Evolutionary conservation across 53 echinoderm and acorn worm species (phyloP).

Genomic region (Temnopleurus reevesii): DNA sequence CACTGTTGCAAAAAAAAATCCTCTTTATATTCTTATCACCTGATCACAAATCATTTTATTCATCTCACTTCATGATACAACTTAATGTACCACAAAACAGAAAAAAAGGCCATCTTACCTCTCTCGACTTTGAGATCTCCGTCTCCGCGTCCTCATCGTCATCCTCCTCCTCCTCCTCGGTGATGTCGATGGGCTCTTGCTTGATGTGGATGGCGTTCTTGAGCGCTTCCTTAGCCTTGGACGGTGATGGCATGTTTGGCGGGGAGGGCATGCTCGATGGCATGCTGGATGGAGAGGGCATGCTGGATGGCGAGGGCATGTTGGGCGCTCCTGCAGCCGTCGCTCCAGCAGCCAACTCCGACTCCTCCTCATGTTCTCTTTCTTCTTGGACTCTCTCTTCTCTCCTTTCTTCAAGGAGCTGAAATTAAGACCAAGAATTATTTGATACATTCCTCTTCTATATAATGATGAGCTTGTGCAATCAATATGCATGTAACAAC

Average conservation of each 20-base stretch:
- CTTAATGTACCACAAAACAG: no score
- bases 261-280: neutral
- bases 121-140: neutral
- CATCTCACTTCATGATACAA: no score
- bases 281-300: no score
- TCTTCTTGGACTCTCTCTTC: slow-evolving; percentile 66
- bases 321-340: slow-evolving; percentile 35
- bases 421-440: no score
- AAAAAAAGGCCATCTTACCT: neutral
- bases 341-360: slow-evolving; percentile 14
- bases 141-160: slow-evolving; percentile 14
- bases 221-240: slow-evolving; percentile 54
- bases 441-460: no score
- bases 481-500: no score
- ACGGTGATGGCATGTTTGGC: slow-evolving; percentile 39
- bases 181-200: slow-evolving; percentile 95
- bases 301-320: slow-evolving; percentile 53
- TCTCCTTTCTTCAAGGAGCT: slow-evolving; percentile 51
- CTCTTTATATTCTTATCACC: no score
- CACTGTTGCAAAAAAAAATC: no score
- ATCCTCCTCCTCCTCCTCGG: slow-evolving; percentile 81
- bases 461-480: no score
- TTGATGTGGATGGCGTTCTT: slow-evolving; percentile 74
- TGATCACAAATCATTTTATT: no score
- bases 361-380: slow-evolving; percentile 68